A percentile compares a stretch with the other conserved stretches of the same genome.
Conservation (phyloP, 1,140 invertebrate genomes). For the Ceratina calcarata region DNA sequence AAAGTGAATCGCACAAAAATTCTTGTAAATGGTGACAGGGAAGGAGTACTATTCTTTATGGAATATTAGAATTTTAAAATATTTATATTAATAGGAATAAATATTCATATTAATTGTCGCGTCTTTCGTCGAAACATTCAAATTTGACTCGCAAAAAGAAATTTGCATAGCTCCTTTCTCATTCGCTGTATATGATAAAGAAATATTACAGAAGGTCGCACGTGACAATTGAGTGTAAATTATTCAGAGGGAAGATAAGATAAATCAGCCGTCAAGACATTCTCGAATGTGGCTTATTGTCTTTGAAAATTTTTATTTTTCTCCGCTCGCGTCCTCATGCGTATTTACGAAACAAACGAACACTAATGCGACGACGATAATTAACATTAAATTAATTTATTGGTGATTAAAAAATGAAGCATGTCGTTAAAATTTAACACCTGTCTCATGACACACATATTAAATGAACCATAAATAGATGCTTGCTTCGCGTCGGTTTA, state of each 20-base stretch:
- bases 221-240: constrained; percentile 14
- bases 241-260: constrained; percentile 31
- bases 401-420: no score
- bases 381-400: no score
- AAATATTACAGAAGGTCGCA: constrained; percentile 3
- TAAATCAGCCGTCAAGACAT: background rate
- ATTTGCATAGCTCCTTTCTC: background rate
- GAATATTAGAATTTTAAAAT: no score
- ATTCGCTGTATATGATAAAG: background rate
- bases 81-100: no score
- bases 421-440: background rate
- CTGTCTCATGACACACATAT: background rate
- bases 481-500: background rate
- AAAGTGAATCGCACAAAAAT: no score
- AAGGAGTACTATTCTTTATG: no score
- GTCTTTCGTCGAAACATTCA: background rate
- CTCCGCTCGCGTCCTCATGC: background rate
- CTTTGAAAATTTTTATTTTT: background rate
- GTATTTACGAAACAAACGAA: background rate
- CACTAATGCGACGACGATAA: no score
- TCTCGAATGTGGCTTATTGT: background rate
- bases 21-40: no score
- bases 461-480: background rate
- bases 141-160: background rate
- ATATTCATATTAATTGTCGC: no score